Base-by-base conservation (phyloP, 1,140 invertebrate species). In the Hyposmocoma kahamanoa region DNA sequence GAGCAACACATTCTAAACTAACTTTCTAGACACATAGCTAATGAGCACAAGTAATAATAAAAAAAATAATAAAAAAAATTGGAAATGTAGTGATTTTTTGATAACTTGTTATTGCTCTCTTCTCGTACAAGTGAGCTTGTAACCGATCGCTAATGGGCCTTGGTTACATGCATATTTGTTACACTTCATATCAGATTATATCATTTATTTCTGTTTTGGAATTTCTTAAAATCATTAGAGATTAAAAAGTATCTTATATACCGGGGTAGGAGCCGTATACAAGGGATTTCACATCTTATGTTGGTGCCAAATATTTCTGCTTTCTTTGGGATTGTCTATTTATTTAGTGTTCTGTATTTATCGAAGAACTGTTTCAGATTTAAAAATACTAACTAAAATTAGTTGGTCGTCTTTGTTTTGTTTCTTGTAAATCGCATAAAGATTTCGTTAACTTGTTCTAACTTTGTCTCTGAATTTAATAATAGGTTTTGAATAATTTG, bases 161-260 rank as follows among this genome's bases (percentile, higher is more conserved):
- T 79, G 81, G 81, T 85, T 85, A 85, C 81, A 75, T 72, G 81
- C 79, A 79, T 69, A 74, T 83, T 82, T 78, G 76, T 79, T 70
- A 68, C 58, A 67, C 47, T 64, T 68, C 64, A 69, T 78, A 63
- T 69, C 62, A 67, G 62, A 53, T 58, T 57, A 62, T 69, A 59
- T 59, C 48, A 62, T 63, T 62, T 63, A 52, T 55, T 44, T 74
- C 77, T 67, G 50, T 69, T 69, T 71, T 62, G 53, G 67, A 70
- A 60, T 65, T 69, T 62, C 53, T 41, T 67, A 69, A 73, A 65
- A 60, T 74, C 65, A 72, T 72, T 84, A 84, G 73, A 64, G 26
- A 61, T 67, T 71, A 66, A 70, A 68, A 71, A 62, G 28, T 68
- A 72, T 69, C 47, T 70, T 72, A 63, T 70, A 73, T 56, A 61